A percentile compares a stretch with the other conserved stretches of the same genome.
Evolutionary conservation across 2,113 vertebrate genomes (phyloP).

Genomic region (Hoplias malabaricus): DNA sequence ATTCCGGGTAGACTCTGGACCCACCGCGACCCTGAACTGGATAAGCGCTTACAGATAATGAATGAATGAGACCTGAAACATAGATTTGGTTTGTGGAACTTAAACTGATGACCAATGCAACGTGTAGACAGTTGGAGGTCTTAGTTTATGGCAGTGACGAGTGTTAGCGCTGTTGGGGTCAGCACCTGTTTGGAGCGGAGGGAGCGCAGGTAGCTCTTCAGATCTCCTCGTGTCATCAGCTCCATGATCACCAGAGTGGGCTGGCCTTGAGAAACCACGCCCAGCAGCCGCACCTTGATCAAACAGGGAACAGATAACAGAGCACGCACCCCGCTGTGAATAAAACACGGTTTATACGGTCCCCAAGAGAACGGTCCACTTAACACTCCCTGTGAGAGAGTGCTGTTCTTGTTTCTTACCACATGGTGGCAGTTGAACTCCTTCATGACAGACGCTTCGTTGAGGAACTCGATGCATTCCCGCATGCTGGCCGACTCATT

Average conservation of each 20-base stretch:
- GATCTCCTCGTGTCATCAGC: conserved; percentile 96
- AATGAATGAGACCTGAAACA: too few species aligned
- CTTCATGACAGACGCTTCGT: conserved; percentile 99
- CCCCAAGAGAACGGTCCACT: neutral
- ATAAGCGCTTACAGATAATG: too few species aligned
- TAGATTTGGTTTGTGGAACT: neutral
- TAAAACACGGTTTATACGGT: too few species aligned
- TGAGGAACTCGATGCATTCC: conserved; percentile 96
- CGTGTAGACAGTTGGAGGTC: neutral
- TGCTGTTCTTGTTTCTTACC: conserved; percentile 72
- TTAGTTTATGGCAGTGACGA: neutral
- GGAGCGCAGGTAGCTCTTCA: conserved; percentile 95
- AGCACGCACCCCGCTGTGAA: neutral
- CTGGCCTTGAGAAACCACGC: conserved; percentile 97
- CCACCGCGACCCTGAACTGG: too few species aligned
- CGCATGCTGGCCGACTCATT: conserved; percentile 97
- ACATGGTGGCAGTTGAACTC: conserved; percentile 99
- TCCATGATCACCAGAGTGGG: conserved; percentile 99
- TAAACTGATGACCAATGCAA: neutral
- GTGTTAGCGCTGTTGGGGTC: neutral
- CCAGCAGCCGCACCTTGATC: conserved; percentile 89
- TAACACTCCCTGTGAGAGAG: neutral
- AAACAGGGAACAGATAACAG: conserved; percentile 44
- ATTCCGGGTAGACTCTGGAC: too few species aligned
- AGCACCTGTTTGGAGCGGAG: conserved; percentile 45